phyloP scores from a whole-genome alignment of 1,140 invertebrate species.

The Pteromalus puparum region DNA sequence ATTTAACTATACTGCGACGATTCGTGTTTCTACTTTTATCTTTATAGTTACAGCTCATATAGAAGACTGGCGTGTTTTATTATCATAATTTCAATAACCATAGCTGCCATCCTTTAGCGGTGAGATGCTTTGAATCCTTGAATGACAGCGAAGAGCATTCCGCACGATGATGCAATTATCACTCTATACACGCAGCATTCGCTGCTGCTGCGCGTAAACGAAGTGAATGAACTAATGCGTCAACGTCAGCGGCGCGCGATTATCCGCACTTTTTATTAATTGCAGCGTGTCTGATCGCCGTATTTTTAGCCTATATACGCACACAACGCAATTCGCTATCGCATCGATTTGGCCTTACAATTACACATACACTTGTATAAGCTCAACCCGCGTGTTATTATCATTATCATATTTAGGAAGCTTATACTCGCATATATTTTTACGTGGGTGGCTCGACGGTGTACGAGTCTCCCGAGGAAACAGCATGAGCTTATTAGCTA shows the following conservation, averaged over 20 bases:
- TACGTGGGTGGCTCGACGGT: background rate
- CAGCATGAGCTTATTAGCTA: background rate
- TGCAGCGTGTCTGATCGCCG: background rate
- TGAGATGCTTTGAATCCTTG: no score
- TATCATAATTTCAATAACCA: no score
- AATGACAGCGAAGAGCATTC: background rate
- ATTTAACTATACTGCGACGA: no score
- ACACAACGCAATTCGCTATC: background rate
- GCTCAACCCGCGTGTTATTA: no score
- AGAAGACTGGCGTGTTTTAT: no score
- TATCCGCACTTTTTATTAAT: background rate
- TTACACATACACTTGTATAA: background rate
- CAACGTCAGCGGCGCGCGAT: background rate
- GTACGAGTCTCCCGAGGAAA: background rate
- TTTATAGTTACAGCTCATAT: no score
- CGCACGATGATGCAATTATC: background rate
- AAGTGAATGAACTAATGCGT: slow-evolving; percentile 11
- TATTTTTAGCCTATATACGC: background rate
- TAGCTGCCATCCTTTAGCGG: no score
- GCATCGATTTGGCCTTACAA: background rate
- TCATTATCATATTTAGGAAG: background rate
- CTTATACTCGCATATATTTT: background rate
- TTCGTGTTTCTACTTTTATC: no score
- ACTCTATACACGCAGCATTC: background rate
- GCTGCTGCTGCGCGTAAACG: background rate